Conservation (phyloP, 2,888 invertebrate species). For the Xylophagus ater region DNA sequence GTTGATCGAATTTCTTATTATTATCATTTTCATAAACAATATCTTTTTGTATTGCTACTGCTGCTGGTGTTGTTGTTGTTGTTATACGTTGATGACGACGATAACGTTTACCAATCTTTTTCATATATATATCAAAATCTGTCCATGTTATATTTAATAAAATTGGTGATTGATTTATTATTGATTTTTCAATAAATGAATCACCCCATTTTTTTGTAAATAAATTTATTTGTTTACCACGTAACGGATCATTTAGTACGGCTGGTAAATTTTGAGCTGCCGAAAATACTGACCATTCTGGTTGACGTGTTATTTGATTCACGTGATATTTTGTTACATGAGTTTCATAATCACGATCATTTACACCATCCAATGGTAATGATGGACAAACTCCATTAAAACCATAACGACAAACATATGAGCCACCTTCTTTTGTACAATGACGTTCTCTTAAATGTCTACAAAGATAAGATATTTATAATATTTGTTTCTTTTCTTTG, state of each 20-base stretch:
- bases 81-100: conserved; percentile 48
- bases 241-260: conserved; percentile 87
- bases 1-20: conserved; percentile 17
- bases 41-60: not conserved
- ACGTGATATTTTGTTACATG: conserved; percentile 64
- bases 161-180: conserved; percentile 65
- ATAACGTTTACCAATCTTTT: conserved; percentile 59
- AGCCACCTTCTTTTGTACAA: conserved; percentile 74
- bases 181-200: conserved; percentile 72
- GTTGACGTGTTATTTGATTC: conserved; percentile 33
- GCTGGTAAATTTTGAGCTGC: conserved; percentile 92
- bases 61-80: conserved; percentile 1
- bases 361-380: conserved; percentile 79
- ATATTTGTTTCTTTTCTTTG: too few relatives aligned
- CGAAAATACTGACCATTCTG: conserved; percentile 54
- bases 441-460: conserved; percentile 72
- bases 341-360: conserved; percentile 76
- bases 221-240: conserved; percentile 82
- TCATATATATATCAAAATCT: conserved; percentile 80
- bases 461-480: conserved; percentile 21
- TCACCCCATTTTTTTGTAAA: conserved; percentile 98
- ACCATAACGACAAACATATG: conserved; percentile 78
- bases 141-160: conserved; percentile 70
- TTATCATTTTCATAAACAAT: conserved; percentile 13
- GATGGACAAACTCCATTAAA: conserved; percentile 77